A percentile compares a stretch with the other conserved stretches of the same genome.
phyloP scores from a whole-genome alignment of 2,888 invertebrate species.

The Euclidia mi region DNA sequence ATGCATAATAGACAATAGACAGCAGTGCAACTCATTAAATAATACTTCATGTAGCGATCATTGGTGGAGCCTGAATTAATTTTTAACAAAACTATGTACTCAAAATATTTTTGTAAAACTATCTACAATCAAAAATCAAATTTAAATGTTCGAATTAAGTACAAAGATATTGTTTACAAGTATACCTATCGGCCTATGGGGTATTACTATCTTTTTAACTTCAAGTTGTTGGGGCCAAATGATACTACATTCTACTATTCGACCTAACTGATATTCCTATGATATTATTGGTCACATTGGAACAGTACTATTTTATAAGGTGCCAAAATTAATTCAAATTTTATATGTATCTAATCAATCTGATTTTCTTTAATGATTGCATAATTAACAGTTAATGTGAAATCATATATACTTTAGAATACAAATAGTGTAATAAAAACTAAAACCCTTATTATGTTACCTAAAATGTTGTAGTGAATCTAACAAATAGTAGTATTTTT shows the following conservation, averaged over 20 bases:
- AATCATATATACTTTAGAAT: conserved; percentile 17
- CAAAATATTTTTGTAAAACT: conserved; percentile 62
- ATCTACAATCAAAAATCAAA: conserved; percentile 43
- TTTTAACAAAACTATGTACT: conserved; percentile 28
- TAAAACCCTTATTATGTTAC: conserved; percentile 36
- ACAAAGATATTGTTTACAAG: conserved; percentile 49
- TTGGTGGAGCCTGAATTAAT: conserved; percentile 13
- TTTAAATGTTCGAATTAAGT: conserved; percentile 46
- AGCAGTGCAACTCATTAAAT: conserved; percentile 12
- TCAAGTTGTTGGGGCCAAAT: conserved; percentile 61
- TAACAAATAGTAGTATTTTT: conserved; percentile 44
- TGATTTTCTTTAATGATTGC: conserved; percentile 22
- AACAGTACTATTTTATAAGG: conserved; percentile 41
- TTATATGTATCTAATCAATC: conserved; percentile 19
- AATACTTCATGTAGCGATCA: conserved; percentile 6
- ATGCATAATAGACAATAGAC: conserved; percentile 26
- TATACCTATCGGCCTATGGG: conserved; percentile 51
- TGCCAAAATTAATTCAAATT: conserved; percentile 49
- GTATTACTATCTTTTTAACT: conserved; percentile 37
- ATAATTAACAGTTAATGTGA: conserved; percentile 18
- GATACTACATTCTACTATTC: conserved; percentile 34
- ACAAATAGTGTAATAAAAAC: conserved; percentile 17
- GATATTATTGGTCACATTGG: conserved; percentile 35
- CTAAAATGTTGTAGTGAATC: conserved; percentile 36
- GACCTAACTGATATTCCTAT: conserved; percentile 41